Percentiles rank a stretch among this genome's conserved stretches.
These are phyloP conservation scores for Cercopithecus hamlyni DNA, from an alignment of 2,797 vertebrate genomes.

Conservation along the genomic window DNA sequence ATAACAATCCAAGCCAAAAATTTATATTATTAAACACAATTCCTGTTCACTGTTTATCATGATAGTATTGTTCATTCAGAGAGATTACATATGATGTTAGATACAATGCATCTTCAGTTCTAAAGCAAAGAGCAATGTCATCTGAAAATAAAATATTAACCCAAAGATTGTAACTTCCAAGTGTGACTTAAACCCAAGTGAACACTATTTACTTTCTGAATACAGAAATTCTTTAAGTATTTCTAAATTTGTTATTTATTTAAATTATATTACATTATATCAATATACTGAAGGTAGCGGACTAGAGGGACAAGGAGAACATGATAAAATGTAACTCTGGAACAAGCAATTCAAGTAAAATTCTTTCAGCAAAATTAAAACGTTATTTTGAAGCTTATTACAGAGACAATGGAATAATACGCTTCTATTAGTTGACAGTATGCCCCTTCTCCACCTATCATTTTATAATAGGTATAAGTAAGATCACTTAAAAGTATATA, in stretches of 20 bases:
- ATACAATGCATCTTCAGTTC: conserved; percentile 76
- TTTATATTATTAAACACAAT: conserved; percentile 79
- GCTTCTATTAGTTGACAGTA: neutral
- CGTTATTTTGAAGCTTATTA: neutral
- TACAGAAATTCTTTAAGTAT: conserved; percentile 50
- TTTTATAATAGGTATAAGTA: neutral
- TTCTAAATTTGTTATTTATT: neutral
- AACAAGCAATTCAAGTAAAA: conserved; percentile 23
- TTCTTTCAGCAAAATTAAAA: conserved; percentile 30
- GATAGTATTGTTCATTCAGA: conserved; percentile 74
- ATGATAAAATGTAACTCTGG: neutral
- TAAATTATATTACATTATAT: conserved; percentile 15
- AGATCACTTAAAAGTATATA: neutral
- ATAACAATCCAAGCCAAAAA: conserved; percentile 62
- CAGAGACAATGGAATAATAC: neutral
- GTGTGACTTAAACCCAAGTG: conserved; percentile 80
- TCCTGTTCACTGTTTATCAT: conserved; percentile 77
- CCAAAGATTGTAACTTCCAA: conserved; percentile 75
- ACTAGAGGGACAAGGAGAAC: neutral
- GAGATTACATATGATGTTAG: conserved; percentile 48
- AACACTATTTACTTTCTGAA: conserved; percentile 82
- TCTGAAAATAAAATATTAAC: conserved; percentile 77
- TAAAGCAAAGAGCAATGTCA: conserved; percentile 69
- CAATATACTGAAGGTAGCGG: neutral
- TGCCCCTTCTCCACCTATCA: neutral